These are phyloP conservation scores for Lasioglossum vierecki DNA, from an alignment of 2,888 invertebrate species.

Conservation along the genomic window DNA sequence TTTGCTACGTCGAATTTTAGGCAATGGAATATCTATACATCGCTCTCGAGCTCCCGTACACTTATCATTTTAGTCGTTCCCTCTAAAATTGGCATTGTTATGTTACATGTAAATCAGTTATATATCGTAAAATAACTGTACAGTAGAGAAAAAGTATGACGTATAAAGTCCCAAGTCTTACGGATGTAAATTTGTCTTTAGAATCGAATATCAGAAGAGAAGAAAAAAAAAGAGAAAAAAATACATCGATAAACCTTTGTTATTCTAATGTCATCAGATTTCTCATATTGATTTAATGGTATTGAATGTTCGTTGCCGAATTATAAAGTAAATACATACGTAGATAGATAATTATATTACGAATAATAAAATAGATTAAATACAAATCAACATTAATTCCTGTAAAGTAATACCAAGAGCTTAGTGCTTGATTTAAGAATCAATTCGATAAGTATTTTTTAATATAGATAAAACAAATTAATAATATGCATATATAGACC, in stretches of 20 bases:
- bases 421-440: slow-evolving; percentile 62
- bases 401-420: slow-evolving; percentile 69
- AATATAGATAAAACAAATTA: slow-evolving; percentile 77
- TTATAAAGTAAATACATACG: slow-evolving; percentile 74
- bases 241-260: slow-evolving; percentile 51
- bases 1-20: slow-evolving; percentile 33
- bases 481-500: slow-evolving; percentile 78
- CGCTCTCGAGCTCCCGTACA: slow-evolving; percentile 57
- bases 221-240: slow-evolving; percentile 52
- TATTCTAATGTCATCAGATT: slow-evolving; percentile 40
- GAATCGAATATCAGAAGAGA: slow-evolving; percentile 51
- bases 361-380: slow-evolving; percentile 82
- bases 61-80: slow-evolving; percentile 67
- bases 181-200: slow-evolving; percentile 44
- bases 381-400: slow-evolving; percentile 80
- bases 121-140: slow-evolving; percentile 83
- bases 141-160: slow-evolving; percentile 73
- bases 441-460: slow-evolving; percentile 71
- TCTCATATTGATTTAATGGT: slow-evolving; percentile 56
- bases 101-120: slow-evolving; percentile 82
- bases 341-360: slow-evolving; percentile 75
- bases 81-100: slow-evolving; percentile 74
- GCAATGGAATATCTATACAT: slow-evolving; percentile 58
- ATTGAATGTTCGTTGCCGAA: slow-evolving; percentile 64
- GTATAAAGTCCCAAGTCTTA: slow-evolving; percentile 66